Base-by-base conservation (phyloP, 1,140 invertebrate genomes). In the Drosophila busckii region DNA sequence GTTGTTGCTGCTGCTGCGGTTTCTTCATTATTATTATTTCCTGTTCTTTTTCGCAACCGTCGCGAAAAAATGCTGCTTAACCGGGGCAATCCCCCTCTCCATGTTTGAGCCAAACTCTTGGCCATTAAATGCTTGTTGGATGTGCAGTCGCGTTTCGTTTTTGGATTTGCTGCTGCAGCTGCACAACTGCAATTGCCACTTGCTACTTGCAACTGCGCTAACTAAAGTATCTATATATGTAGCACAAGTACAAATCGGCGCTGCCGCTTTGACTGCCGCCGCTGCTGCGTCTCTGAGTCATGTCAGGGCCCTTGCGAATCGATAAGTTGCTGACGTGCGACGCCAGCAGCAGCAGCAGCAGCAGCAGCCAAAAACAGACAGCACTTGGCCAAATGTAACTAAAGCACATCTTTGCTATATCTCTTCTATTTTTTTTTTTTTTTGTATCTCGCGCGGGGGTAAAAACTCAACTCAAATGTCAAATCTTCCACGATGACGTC, bases 401-500 rank as follows among this genome's bases (percentile, higher is more conserved):
- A 54, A 73, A 60, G 46, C n/a, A n/a, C n/a, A n/a, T n/a, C n/a
- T n/a, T n/a, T n/a, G n/a, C n/a, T n/a, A n/a, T n/a, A n/a, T n/a
- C n/a, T n/a, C n/a, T n/a, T n/a, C n/a, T n/a, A n/a, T n/a, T n/a
- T n/a, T n/a, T n/a, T n/a, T n/a, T n/a, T n/a, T n/a, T n/a, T n/a
- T n/a, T n/a, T n/a, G n/a, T n/a, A n/a, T n/a, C n/a, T n/a, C 32
- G 55, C 13, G 15, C 22, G 40, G 50, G 45, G 26, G 56, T 38
- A 42, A 60, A 75, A 76, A 80, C n/a, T n/a, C n/a, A n/a, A n/a
- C n/a, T 76, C 73, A 76, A 76, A 76, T 76, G 71, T 76, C 71
- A 76, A 78, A 80, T 52, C 49, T 56, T 9, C 55, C 66, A 78
- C 53, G 67, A 65, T 78, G 70, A 78, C 70, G 70, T 75, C 65